These are phyloP conservation scores for Xerus inauris DNA, from an alignment of 2,113 vertebrate species.

Conservation along the genomic window DNA sequence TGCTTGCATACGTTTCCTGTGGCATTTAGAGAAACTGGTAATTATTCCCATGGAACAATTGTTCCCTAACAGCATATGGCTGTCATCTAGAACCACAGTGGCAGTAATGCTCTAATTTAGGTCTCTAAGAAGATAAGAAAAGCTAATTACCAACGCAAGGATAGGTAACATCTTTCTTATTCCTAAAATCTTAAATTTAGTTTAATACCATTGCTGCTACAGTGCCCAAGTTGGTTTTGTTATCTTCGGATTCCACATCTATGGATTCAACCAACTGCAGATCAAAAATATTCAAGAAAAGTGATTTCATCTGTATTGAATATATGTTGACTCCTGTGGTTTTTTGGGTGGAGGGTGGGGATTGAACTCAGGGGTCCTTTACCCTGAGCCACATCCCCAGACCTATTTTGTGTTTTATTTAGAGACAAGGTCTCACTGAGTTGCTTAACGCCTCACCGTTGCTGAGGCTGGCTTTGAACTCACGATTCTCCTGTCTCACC, in stretches of 20 bases:
- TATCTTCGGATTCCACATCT: background rate
- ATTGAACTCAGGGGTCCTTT: too few relatives aligned
- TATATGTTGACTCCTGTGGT: background rate
- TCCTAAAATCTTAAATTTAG: constrained; percentile 4
- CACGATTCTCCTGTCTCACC: too few relatives aligned
- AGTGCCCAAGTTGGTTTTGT: background rate
- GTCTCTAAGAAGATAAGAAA: background rate
- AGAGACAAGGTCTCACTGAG: too few relatives aligned
- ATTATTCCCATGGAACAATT: background rate
- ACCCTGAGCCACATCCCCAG: too few relatives aligned
- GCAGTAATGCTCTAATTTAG: background rate
- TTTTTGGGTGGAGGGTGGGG: too few relatives aligned
- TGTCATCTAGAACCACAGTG: fast-evolving
- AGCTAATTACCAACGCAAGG: background rate
- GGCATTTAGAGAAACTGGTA: background rate
- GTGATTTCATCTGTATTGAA: background rate
- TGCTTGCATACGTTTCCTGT: background rate
- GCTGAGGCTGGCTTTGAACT: too few relatives aligned
- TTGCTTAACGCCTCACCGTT: too few relatives aligned
- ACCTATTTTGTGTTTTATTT: too few relatives aligned
- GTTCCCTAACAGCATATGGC: background rate
- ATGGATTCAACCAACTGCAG: background rate
- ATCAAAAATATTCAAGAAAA: background rate
- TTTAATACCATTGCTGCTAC: background rate
- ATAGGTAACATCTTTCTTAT: background rate